Conservation (phyloP, 1,140 invertebrate genomes). For the Neodiprion fabricii region DNA sequence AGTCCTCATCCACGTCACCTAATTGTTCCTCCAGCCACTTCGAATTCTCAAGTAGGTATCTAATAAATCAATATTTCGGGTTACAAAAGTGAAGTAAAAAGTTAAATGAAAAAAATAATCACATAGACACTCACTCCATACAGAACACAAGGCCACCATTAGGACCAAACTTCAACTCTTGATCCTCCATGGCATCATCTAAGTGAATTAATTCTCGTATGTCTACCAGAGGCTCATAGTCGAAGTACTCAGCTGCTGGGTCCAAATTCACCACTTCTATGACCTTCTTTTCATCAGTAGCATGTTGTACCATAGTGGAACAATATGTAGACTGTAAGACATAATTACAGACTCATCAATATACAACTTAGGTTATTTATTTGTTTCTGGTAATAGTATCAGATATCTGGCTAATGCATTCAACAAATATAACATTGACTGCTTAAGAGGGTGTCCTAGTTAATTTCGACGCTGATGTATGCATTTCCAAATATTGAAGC, state of each 20-base stretch:
- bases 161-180: slow-evolving; percentile 93
- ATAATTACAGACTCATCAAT: slow-evolving; percentile 22
- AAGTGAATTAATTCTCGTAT: slow-evolving; percentile 93
- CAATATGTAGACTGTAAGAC: slow-evolving; percentile 91
- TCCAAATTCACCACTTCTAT: slow-evolving; percentile 95
- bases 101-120: slow-evolving; percentile 5
- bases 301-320: slow-evolving; percentile 85
- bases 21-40: slow-evolving; percentile 91
- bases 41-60: slow-evolving; percentile 88
- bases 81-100: background rate
- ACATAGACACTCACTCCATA: slow-evolving; percentile 78
- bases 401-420: no score
- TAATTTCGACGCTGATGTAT: no score
- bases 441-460: no score
- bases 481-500: no score
- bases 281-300: slow-evolving; percentile 72
- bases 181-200: slow-evolving; percentile 97
- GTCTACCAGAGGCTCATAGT: slow-evolving; percentile 88
- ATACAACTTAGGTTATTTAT: background rate
- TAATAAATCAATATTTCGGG: slow-evolving; percentile 49
- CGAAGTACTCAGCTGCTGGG: slow-evolving; percentile 96
- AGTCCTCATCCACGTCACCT: slow-evolving; percentile 85
- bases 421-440: no score
- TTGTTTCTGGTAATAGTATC: no score
- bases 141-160: slow-evolving; percentile 98